Conservation (phyloP, 1,140 invertebrate species). For the Cheumatopsyche charites region DNA sequence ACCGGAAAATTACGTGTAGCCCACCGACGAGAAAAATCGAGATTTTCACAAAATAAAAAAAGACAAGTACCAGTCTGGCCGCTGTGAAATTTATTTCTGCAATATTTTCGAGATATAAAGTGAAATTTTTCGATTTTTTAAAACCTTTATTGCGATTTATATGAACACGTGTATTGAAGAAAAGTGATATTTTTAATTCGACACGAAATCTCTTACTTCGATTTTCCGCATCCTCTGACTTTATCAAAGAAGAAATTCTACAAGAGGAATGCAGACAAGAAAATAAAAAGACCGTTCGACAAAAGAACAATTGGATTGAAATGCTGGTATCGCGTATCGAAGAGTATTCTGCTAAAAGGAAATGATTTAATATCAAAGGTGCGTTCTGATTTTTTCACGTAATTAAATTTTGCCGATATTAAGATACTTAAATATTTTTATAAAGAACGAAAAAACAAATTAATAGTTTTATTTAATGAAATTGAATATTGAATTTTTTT, state of each 20-base stretch:
- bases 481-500: too few relatives aligned
- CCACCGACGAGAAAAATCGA: slow-evolving; percentile 20
- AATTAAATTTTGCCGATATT: neutral
- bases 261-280: slow-evolving; percentile 33
- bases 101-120: neutral
- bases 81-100: neutral
- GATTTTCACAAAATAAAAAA: slow-evolving; percentile 16
- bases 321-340: slow-evolving; percentile 12
- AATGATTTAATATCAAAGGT: slow-evolving; percentile 31
- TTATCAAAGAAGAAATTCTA: slow-evolving; percentile 32
- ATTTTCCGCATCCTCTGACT: slow-evolving; percentile 24
- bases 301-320: slow-evolving; percentile 32
- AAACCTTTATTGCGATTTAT: neutral
- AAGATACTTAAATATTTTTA: too few relatives aligned
- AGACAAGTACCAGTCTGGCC: neutral
- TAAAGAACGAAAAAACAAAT: too few relatives aligned
- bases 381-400: slow-evolving; percentile 6
- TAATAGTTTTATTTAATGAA: too few relatives aligned
- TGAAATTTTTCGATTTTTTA: slow-evolving; percentile 13
- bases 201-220: slow-evolving; percentile 21
- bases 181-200: slow-evolving; percentile 25
- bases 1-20: slow-evolving; percentile 46
- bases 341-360: slow-evolving; percentile 1
- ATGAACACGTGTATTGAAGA: too few relatives aligned
- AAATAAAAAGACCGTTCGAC: slow-evolving; percentile 33